A percentile compares a stretch with the other conserved stretches of the same genome.
Conservation (phyloP, 2,113 vertebrate genomes). For the Pygoscelis adeliae region DNA sequence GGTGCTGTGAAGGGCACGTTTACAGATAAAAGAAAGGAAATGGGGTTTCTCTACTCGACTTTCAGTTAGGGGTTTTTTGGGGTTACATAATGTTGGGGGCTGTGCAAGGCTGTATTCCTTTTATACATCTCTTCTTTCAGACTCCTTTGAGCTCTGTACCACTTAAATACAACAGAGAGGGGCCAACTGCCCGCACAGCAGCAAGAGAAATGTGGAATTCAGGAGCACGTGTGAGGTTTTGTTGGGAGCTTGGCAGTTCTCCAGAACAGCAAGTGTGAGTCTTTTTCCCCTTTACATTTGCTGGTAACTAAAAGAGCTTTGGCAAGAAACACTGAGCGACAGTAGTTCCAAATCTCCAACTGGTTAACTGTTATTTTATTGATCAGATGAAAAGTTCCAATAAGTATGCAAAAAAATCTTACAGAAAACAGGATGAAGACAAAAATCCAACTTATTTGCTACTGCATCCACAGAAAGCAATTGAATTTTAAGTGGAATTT, state of each 20-base stretch:
- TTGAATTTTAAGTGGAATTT: neutral
- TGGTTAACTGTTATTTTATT: neutral
- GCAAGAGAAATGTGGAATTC: neutral
- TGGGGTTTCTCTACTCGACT: neutral
- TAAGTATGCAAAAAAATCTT: neutral
- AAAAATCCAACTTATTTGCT: neutral
- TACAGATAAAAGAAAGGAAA: neutral
- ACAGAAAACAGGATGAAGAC: neutral
- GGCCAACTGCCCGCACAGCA: neutral
- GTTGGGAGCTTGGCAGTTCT: neutral
- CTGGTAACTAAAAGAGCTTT: neutral
- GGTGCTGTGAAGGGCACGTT: neutral
- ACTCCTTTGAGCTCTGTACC: neutral
- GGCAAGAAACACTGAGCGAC: neutral
- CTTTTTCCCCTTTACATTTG: neutral
- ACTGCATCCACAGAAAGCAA: neutral
- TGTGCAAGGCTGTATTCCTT: neutral
- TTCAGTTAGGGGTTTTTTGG: neutral
- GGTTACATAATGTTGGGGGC: neutral
- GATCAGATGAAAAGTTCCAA: neutral
- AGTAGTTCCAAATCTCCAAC: neutral
- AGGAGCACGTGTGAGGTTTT: neutral
- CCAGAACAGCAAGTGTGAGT: neutral
- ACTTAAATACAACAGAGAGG: neutral
- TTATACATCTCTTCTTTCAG: neutral